Conservation (phyloP, 2,888 invertebrate genomes). For the Xanthia icteritia region DNA sequence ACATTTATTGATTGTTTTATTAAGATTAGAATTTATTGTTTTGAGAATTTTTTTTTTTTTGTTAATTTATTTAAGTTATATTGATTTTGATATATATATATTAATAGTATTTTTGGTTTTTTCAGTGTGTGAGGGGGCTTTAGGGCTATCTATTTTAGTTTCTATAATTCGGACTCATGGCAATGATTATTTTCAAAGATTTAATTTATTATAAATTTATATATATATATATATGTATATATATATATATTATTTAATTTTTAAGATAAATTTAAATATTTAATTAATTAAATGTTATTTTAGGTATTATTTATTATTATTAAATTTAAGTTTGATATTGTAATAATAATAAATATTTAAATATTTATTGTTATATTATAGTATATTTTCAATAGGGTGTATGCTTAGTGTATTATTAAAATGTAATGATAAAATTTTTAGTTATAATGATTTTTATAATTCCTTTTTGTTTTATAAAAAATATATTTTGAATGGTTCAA, state of each 20-base stretch:
- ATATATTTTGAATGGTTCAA: constrained; percentile 89
- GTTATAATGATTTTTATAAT: constrained; percentile 86
- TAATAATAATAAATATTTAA: no score
- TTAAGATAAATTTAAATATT: no score
- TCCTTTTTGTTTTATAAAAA: constrained; percentile 87
- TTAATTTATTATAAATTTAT: constrained; percentile 83
- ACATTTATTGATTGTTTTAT: constrained; percentile 90
- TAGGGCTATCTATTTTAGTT: constrained; percentile 92
- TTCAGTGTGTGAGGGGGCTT: constrained; percentile 92
- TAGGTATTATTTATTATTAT: no score
- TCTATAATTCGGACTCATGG: constrained; percentile 91
- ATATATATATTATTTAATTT: background rate
- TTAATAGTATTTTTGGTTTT: constrained; percentile 91
- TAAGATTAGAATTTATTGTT: constrained; percentile 91
- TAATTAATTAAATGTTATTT: no score
- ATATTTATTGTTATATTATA: no score
- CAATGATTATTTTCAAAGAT: constrained; percentile 91
- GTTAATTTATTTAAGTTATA: constrained; percentile 84
- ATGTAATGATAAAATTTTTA: constrained; percentile 87
- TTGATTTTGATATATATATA: constrained; percentile 89
- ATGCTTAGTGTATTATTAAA: no score
- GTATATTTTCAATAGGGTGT: no score
- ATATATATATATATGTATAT: no score
- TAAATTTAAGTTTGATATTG: no score
- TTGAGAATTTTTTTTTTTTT: constrained; percentile 89